A percentile compares a stretch with the other conserved stretches of the same genome.
Conservation (phyloP, 2,888 invertebrate genomes). For the Hedya salicella region DNA sequence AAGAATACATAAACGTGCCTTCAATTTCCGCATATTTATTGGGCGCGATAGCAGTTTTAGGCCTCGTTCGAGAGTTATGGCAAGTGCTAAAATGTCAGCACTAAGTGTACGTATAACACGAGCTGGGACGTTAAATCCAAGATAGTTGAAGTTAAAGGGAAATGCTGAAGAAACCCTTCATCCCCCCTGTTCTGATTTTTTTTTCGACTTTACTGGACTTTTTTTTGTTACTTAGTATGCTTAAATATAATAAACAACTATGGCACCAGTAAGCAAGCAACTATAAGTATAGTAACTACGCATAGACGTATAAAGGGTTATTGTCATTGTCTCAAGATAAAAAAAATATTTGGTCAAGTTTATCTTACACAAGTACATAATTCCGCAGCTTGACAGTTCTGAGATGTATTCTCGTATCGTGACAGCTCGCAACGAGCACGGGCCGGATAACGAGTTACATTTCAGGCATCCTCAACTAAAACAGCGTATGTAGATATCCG, state of each 20-base stretch:
- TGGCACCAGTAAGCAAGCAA: too few relatives aligned
- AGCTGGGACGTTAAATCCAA: not conserved
- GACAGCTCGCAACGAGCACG: conserved; percentile 39
- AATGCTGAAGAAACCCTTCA: not conserved
- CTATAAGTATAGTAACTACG: too few relatives aligned
- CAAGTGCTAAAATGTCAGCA: conserved; percentile 8
- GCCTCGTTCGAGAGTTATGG: conserved; percentile 14
- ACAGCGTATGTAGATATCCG: conserved; percentile 14
- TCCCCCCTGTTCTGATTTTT: too few relatives aligned
- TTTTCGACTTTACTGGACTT: too few relatives aligned
- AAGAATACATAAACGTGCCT: conserved; percentile 32
- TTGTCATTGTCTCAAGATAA: not conserved
- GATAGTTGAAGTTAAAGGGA: not conserved
- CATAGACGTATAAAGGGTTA: not conserved
- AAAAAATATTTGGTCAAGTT: not conserved
- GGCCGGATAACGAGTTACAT: conserved; percentile 36
- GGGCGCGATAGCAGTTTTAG: conserved; percentile 20
- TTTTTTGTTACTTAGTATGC: too few relatives aligned
- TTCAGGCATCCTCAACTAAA: not conserved
- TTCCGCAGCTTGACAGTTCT: conserved; percentile 19
- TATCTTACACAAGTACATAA: not conserved
- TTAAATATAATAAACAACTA: too few relatives aligned
- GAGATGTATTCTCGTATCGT: conserved; percentile 33
- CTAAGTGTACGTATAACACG: not conserved
- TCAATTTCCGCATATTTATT: conserved; percentile 30